Base-by-base conservation (phyloP, 35 echinoderm and acorn worm species). In the Holothuria glaberrima region DNA sequence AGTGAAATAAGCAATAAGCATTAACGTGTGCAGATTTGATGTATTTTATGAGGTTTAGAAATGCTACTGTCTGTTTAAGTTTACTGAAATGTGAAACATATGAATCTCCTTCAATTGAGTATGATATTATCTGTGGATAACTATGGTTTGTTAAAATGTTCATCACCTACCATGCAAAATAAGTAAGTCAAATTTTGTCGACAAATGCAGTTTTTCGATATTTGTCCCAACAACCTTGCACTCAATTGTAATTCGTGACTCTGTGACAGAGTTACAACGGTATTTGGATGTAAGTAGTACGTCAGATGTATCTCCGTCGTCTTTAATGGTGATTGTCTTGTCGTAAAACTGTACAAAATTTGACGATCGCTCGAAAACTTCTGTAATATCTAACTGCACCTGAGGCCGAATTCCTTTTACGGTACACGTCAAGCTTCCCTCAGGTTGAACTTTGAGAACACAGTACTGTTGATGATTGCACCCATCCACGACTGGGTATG, bases 401-500 rank as follows among this genome's bases (percentile, higher is more conserved):
- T 75, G 24, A 75, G 71, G 71, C 4, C 34, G 34, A 41, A 75
- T 41, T 33, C 71, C 33, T 44, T 41, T 22, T 16, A 75, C 35
- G 7, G 38, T 10, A 19, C 71, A 75, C 12, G 71, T 44, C 32
- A 75, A 17, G 46, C 9, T n/a, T 33, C 71, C 71, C 30, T 41
- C 71, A 34, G 17, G 18, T 19, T 75, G 71, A 44, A 41, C 71
- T 24, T 21, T 20, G 35, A 75, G 46, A 19, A 44, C 46, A 41
- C 71, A 75, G 46, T 75, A 75, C 46, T 35, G 71, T 41, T 41
- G 71, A 75, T 75, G 32, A 30, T 20, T 35, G 16, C 71, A 75
- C 20, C 71, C 71, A 75, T 75, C 71, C n/a, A 75, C 71, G 32
- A 75, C 34, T 14, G 46, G 3, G 71, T 75, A 75, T 3, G 21